Evolutionary conservation across 2,797 vertebrate genomes (phyloP).

Genomic region (Pseudochirops corinnae): DNA sequence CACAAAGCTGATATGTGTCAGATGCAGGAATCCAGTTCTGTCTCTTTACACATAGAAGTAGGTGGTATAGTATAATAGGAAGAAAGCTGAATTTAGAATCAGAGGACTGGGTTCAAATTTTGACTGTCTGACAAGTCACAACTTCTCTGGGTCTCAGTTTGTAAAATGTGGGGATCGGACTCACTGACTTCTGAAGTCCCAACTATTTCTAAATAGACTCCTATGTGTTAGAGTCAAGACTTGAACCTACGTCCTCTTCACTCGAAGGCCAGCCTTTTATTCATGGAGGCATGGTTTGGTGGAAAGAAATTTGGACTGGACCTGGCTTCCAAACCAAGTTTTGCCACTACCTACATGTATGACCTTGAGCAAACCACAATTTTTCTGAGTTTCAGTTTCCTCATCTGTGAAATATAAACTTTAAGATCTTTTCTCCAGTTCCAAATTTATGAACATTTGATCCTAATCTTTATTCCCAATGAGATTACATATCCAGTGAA

Average conservation of each 20-base stretch:
- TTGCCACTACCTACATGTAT: not conserved
- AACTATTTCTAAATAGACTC: not conserved
- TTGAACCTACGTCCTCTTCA: not conserved
- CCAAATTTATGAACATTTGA: not conserved
- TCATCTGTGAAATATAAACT: not conserved
- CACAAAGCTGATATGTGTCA: not conserved
- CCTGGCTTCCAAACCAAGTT: not conserved
- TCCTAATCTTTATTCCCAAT: not conserved
- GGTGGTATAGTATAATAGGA: not conserved
- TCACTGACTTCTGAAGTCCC: not conserved
- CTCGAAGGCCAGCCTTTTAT: not conserved
- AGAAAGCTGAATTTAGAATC: not conserved
- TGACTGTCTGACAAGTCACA: not conserved
- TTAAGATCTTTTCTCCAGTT: not conserved
- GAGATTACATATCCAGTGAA: not conserved
- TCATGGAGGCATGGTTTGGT: not conserved
- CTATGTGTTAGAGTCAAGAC: not conserved
- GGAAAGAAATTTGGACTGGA: not conserved
- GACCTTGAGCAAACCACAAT: not conserved
- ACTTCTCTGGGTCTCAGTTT: not conserved
- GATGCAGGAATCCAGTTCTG: not conserved
- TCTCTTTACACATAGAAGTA: not conserved
- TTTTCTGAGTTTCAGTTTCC: not conserved
- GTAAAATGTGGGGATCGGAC: not conserved
- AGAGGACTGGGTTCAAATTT: not conserved